phyloP scores from a whole-genome alignment of 2,888 invertebrate species.

The Empis livida region DNA sequence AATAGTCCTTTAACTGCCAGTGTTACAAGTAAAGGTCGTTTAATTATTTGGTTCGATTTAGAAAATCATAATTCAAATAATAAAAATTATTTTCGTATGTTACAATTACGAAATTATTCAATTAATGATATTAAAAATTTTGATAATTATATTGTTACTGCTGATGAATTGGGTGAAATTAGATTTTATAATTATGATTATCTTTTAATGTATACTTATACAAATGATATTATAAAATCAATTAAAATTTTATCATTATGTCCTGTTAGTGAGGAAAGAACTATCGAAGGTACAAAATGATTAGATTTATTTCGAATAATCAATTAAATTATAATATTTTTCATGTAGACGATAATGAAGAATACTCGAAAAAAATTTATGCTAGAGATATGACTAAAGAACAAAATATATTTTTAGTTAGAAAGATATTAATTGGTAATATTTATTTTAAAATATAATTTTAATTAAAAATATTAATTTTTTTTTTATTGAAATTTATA shows the following conservation, averaged over 20 bases:
- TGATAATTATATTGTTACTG: constrained; percentile 45
- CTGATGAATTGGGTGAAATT: constrained; percentile 41
- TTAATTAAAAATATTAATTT: background rate
- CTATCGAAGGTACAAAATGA: background rate
- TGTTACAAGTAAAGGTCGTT: constrained; percentile 38
- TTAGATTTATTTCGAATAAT: too few species aligned
- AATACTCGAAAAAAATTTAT: constrained; percentile 14
- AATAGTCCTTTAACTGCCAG: constrained; percentile 40
- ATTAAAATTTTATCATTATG: background rate
- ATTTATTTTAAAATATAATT: background rate
- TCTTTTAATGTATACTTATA: constrained; percentile 44
- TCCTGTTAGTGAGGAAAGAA: background rate
- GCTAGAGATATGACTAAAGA: constrained; percentile 39
- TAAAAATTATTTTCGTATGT: constrained; percentile 6
- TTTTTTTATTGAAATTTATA: background rate
- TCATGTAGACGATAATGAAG: background rate
- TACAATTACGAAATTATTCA: constrained; percentile 18
- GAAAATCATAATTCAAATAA: constrained; percentile 9
- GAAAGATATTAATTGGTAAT: constrained; percentile 45
- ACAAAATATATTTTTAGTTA: constrained; percentile 36
- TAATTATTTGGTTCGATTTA: constrained; percentile 40
- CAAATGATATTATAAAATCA: constrained; percentile 12
- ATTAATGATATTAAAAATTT: constrained; percentile 40
- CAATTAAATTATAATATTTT: too few species aligned
- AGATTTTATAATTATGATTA: constrained; percentile 46